Percentiles rank a stretch among this genome's conserved stretches.
Evolutionary conservation across 92 coral and sea anemone genomes (phyloP).

Genomic region (Scolanthus callimorphus): DNA sequence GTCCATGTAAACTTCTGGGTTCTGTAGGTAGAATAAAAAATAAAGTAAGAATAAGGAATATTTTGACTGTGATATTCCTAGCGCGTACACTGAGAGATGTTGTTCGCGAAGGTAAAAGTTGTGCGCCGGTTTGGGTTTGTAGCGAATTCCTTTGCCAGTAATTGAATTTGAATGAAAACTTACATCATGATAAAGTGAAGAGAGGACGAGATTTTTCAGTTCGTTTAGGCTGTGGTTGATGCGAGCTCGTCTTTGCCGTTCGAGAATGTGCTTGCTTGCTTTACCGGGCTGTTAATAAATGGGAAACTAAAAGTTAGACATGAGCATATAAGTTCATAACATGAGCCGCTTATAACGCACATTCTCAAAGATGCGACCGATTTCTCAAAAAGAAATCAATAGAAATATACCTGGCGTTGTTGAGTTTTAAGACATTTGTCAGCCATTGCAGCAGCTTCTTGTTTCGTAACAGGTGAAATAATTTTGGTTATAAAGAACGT

Average conservation of each 20-base stretch:
- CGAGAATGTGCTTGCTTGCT: conserved; percentile 34
- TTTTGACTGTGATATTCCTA: neutral
- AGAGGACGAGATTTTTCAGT: conserved; percentile 57
- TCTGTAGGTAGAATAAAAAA: conserved; percentile 3
- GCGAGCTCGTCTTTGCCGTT: conserved; percentile 73
- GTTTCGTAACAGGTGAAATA: too few relatives aligned
- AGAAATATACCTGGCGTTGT: neutral
- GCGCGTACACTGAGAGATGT: too few relatives aligned
- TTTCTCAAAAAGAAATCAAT: too few relatives aligned
- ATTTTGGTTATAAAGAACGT: too few relatives aligned
- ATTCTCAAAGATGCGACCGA: too few relatives aligned
- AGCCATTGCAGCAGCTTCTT: neutral
- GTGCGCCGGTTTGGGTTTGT: too few relatives aligned
- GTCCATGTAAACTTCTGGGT: conserved; percentile 12
- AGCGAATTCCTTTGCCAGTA: too few relatives aligned
- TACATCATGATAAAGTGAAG: conserved; percentile 66
- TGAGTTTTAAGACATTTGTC: neutral
- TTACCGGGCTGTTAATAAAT: conserved; percentile 40
- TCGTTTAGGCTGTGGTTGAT: conserved; percentile 76
- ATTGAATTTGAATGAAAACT: too few relatives aligned
- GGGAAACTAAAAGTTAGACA: neutral
- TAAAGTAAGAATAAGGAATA: too few relatives aligned
- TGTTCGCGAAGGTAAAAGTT: too few relatives aligned
- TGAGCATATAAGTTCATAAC: too few relatives aligned
- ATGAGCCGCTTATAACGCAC: too few relatives aligned